These are phyloP conservation scores for Numenius arquata DNA, from an alignment of 2,113 vertebrate species.

Conservation along the genomic window DNA sequence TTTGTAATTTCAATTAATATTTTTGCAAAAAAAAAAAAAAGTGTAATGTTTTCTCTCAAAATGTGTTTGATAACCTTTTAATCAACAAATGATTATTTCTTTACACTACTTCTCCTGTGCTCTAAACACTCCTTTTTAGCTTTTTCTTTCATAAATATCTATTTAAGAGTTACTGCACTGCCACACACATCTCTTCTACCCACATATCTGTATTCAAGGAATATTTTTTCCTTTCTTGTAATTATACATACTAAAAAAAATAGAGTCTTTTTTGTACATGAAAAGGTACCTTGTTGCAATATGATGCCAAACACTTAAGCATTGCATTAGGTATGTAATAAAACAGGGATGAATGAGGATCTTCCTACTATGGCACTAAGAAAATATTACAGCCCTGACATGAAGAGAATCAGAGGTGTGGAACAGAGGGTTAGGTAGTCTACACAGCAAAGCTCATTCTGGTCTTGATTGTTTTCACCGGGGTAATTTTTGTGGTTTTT, in stretches of 20 bases:
- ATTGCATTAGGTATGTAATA: not conserved
- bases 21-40: not conserved
- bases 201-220: not conserved
- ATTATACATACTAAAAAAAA: not conserved
- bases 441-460: not conserved
- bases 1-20: not conserved
- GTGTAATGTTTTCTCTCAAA: not conserved
- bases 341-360: not conserved
- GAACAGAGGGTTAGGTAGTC: not conserved
- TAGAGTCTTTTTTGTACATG: not conserved
- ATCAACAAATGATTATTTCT: not conserved
- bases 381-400: not conserved
- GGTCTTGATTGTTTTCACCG: not conserved
- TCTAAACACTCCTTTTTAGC: not conserved
- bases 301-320: not conserved
- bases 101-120: not conserved
- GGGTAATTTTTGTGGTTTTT: not conserved
- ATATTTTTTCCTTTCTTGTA: not conserved
- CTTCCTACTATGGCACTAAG: not conserved
- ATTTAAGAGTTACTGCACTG: not conserved
- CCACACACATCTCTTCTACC: not conserved
- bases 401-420: not conserved
- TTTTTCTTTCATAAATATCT: not conserved
- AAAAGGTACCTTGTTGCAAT: not conserved
- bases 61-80: not conserved